Evolutionary conservation across 2,888 invertebrate genomes (phyloP).

Genomic region (Synergus gifuensis): DNA sequence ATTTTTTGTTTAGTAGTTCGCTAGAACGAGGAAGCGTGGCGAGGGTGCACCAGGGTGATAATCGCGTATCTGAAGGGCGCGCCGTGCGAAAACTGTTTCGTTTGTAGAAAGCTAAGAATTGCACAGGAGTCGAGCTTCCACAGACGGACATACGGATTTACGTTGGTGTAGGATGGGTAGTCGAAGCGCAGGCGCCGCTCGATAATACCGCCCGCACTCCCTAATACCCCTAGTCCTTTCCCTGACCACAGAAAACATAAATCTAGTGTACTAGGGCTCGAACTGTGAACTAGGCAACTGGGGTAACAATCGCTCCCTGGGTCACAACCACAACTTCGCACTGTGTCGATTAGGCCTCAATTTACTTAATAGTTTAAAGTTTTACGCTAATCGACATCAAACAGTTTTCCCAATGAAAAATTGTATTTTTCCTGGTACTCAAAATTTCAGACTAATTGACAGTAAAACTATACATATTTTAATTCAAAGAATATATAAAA

Average conservation of each 20-base stretch:
- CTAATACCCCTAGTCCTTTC: background rate
- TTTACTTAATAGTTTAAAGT: background rate
- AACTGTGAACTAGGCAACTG: slow-evolving; percentile 34
- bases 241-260: slow-evolving; percentile 24
- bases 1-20: background rate
- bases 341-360: slow-evolving; percentile 1
- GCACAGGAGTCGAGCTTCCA: slow-evolving; percentile 19
- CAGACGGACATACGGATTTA: slow-evolving; percentile 14
- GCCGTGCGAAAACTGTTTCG: slow-evolving; percentile 48
- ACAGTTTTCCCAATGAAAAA: background rate
- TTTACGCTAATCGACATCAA: background rate
- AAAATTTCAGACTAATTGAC: no score
- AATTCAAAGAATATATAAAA: no score
- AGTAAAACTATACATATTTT: no score
- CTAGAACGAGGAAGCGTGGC: slow-evolving; percentile 4
- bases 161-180: slow-evolving; percentile 39
- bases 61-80: slow-evolving; percentile 49
- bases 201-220: slow-evolving; percentile 42
- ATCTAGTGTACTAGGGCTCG: slow-evolving; percentile 40
- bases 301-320: slow-evolving; percentile 39
- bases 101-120: slow-evolving; percentile 34
- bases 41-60: slow-evolving; percentile 29
- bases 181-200: slow-evolving; percentile 49
- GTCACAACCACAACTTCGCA: slow-evolving; percentile 23
- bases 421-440: background rate